These are phyloP conservation scores for Callyntrura guangdongensis DNA, from an alignment of 2,888 invertebrate genomes.

Conservation along the genomic window DNA sequence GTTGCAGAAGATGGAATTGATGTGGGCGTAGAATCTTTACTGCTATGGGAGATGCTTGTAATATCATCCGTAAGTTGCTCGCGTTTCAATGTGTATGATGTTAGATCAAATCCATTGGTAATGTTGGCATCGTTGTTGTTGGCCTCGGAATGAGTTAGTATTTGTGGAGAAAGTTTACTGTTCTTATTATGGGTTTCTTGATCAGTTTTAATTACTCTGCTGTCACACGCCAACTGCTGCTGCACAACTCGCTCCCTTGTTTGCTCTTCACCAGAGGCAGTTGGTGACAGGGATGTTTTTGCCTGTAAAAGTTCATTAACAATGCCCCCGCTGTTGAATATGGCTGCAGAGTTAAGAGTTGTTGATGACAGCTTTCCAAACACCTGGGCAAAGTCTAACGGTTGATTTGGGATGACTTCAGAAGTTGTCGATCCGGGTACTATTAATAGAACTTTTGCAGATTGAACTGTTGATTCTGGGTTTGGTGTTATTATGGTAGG, in stretches of 20 bases:
- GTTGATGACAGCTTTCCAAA: constrained; percentile 70
- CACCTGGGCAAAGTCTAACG: constrained; percentile 74
- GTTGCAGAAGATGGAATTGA: not conserved
- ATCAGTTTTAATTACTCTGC: constrained; percentile 68
- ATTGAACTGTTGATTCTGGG: constrained; percentile 38
- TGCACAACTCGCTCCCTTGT: not conserved
- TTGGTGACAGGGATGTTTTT: not conserved
- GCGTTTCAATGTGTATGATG: not conserved
- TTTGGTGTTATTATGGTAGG: not conserved
- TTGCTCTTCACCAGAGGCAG: constrained; percentile 5
- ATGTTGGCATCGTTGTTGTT: not conserved
- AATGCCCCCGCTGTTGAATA: constrained; percentile 35
- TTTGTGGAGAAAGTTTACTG: constrained; percentile 63
- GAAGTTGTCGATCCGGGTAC: constrained; percentile 43
- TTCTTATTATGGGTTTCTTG: constrained; percentile 47
- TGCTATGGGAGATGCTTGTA: not conserved
- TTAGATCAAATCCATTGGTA: not conserved
- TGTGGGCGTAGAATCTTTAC: constrained; percentile 19
- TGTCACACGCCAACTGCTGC: constrained; percentile 64
- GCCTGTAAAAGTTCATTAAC: constrained; percentile 59
- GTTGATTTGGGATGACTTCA: constrained; percentile 28
- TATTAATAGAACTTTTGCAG: constrained; percentile 54
- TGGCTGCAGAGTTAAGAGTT: constrained; percentile 14
- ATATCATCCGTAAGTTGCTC: not conserved
- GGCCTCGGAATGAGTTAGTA: not conserved